Conservation (phyloP, 1,140 invertebrate species). For the Ceratosolen fusciceps region DNA sequence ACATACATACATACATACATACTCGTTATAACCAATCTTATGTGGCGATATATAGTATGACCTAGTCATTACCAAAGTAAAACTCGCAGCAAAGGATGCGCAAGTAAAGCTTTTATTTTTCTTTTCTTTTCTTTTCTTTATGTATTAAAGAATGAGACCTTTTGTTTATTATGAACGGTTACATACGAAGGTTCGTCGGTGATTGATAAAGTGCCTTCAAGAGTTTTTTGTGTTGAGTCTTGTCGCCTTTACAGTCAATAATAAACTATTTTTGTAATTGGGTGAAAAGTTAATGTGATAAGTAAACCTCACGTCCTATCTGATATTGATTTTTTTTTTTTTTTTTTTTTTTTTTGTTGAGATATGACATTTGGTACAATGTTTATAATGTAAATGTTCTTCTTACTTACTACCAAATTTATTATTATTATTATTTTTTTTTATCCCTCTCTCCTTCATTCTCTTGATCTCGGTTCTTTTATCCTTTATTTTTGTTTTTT, state of each 20-base stretch:
- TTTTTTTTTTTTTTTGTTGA: too few species aligned
- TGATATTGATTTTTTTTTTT: conserved; percentile 37
- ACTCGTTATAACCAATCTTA: conserved; percentile 43
- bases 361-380: not conserved
- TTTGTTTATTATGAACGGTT: conserved; percentile 16
- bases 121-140: too few species aligned
- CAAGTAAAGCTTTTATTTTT: not conserved
- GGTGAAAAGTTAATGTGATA: not conserved
- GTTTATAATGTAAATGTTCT: too few species aligned
- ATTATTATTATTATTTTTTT: too few species aligned
- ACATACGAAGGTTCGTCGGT: conserved; percentile 20
- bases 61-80: conserved; percentile 70
- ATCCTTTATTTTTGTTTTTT: too few species aligned
- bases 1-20: conserved; percentile 20
- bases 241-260: conserved; percentile 8
- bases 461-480: too few species aligned
- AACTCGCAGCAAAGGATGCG: conserved; percentile 36
- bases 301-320: conserved; percentile 39
- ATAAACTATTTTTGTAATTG: conserved; percentile 21
- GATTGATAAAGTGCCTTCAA: conserved; percentile 39
- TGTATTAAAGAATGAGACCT: conserved; percentile 8
- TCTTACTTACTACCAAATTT: too few species aligned
- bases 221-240: not conserved
- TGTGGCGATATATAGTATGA: conserved; percentile 60
- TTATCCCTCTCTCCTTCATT: too few species aligned